Base-by-base conservation (phyloP, 2,888 invertebrate genomes). In the Diaphora mendica region DNA sequence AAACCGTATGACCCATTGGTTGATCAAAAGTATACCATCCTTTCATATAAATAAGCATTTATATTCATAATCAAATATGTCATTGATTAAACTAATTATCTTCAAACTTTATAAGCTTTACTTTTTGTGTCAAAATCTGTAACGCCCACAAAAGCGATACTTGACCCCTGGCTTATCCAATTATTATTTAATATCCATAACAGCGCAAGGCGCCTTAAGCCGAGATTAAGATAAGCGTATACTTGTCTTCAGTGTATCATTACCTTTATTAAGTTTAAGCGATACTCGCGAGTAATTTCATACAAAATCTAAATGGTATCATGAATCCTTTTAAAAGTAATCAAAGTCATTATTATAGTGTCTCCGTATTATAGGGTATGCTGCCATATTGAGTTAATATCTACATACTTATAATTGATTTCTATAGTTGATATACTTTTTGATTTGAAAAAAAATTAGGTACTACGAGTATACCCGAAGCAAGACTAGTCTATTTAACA, bases 151-250 rank as follows among this genome's bases (percentile, higher is more conserved):
- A 89, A 91, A 88, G 90, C 91, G 85, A 90, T 90, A 89, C 86
- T 92, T 94, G 93, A 92, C 93, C 92, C 87, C 84, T 90, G 90
- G 86, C 86, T 92, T 92, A 94, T 94, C 94, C 94, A 94, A 94
- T 94, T 94, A 94, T 92, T 93, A 92, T 92, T 92, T 92, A 93
- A 94, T 93, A 92, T 90, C 92, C 91, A 90, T 91, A 91, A 91
- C 87, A 87, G 88, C 78, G 86, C 85, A 86, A 90, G 91, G 92
- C 89, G 93, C 91, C 91, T 90, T 92, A 90, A 93, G 91, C 91
- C 85, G 73, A 92, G 95, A 94, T 95, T 94, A 93, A 92, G 94
- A 93, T 94, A 94, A 93, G 90, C 88, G 80, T 76, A 77, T 75
- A 78, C 79, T 71, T 91, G 93, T 91, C 93, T 90, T 90, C 90